Conservation (phyloP, 2,888 invertebrate species). For the Cordylochernes scorpioides region DNA sequence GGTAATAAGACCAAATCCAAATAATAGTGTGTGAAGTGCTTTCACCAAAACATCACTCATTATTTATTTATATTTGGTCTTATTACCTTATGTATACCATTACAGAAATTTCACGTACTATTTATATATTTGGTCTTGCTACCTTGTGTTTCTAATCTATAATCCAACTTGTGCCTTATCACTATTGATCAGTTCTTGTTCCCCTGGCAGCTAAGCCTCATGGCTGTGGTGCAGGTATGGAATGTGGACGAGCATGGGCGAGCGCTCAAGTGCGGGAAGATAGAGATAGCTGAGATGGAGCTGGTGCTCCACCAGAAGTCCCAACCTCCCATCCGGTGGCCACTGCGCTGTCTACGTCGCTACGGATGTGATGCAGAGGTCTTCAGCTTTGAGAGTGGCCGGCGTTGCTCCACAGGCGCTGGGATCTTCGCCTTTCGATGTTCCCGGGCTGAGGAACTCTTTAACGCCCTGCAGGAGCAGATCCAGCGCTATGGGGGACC, state of each 20-base stretch:
- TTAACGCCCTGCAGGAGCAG: conserved; percentile 31
- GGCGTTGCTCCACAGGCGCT: conserved; percentile 55
- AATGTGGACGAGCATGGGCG: conserved; percentile 55
- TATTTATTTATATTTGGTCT: no score
- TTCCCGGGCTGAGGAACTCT: conserved; percentile 53
- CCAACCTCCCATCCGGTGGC: conserved; percentile 51
- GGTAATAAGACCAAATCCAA: no score
- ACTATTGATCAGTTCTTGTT: no score
- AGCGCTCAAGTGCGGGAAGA: conserved; percentile 45
- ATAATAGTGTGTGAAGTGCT: no score
- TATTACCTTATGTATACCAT: no score
- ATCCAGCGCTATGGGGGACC: conserved; percentile 4
- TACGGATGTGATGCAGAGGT: conserved; percentile 72
- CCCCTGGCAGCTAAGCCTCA: no score
- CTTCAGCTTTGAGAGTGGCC: conserved; percentile 76
- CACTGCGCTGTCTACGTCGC: conserved; percentile 36
- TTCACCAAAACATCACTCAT: no score
- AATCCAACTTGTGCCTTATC: no score
- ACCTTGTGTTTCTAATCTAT: no score
- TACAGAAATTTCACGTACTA: no score
- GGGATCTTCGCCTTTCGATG: conserved; percentile 78
- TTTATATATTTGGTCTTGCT: no score
- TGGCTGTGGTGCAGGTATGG: no score
- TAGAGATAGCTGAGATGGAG: conserved; percentile 63
- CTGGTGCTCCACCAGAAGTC: conserved; percentile 49